A percentile compares a stretch with the other conserved stretches of the same genome.
Conservation (phyloP, 2,113 vertebrate genomes). For the Vulpes ferrilata region DNA sequence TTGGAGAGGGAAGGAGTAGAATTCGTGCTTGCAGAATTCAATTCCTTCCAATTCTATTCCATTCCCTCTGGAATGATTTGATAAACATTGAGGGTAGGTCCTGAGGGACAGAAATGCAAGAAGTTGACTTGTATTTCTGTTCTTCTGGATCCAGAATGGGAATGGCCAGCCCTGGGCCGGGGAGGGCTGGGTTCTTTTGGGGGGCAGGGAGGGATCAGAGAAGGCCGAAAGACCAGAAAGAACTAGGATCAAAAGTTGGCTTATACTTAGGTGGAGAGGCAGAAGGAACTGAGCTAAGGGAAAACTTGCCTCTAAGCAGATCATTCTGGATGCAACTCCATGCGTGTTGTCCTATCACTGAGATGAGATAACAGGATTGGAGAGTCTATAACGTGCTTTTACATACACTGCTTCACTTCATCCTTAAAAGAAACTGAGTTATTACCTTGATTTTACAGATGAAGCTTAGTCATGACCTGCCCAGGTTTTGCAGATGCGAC, state of each 20-base stretch:
- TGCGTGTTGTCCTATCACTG: fast-evolving
- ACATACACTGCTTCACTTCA: background rate
- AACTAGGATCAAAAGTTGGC: background rate
- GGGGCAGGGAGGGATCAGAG: background rate
- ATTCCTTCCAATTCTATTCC: background rate
- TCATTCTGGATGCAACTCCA: background rate
- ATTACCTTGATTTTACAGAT: background rate
- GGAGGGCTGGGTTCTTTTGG: no score
- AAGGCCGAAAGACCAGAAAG: background rate
- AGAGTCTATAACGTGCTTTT: background rate
- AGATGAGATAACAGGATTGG: background rate
- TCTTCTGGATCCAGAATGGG: background rate
- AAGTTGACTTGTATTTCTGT: background rate
- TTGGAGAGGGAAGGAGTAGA: background rate
- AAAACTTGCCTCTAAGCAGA: slow-evolving; percentile 8
- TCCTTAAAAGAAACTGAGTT: background rate
- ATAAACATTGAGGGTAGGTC: background rate
- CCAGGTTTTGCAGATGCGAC: background rate
- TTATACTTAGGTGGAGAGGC: background rate
- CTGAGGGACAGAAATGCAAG: background rate
- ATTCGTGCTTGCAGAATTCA: background rate
- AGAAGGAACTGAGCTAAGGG: background rate
- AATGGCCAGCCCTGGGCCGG: background rate
- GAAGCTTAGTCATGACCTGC: background rate
- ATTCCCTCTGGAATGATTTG: background rate